Percentiles rank a stretch among this genome's conserved stretches.
Evolutionary conservation across 2,888 invertebrate species (phyloP).

Genomic region (Empis stercorea): DNA sequence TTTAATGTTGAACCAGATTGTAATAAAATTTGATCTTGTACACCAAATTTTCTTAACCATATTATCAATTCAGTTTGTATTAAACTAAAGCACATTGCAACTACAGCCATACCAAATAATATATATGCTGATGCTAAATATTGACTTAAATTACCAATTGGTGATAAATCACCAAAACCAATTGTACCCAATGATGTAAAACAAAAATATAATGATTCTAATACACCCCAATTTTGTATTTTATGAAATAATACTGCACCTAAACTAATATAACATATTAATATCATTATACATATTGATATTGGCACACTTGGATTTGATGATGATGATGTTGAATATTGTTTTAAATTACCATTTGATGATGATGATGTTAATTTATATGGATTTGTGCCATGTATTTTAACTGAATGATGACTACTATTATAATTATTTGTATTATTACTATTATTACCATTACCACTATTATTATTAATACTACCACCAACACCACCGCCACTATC

Average conservation of each 20-base stretch:
- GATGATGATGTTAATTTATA: constrained; percentile 15
- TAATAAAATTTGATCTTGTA: constrained; percentile 33
- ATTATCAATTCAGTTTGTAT: constrained; percentile 61
- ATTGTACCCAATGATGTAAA: constrained; percentile 70
- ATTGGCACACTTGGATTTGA: constrained; percentile 61
- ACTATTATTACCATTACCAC: constrained; percentile 8
- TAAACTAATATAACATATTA: constrained; percentile 74
- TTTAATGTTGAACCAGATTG: constrained; percentile 26
- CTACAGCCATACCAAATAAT: constrained; percentile 69
- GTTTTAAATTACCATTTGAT: constrained; percentile 11
- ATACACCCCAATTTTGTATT: constrained; percentile 81
- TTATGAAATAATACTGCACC: constrained; percentile 82
- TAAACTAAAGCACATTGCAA: constrained; percentile 78
- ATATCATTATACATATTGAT: constrained; percentile 69
- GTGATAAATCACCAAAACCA: constrained; percentile 69
- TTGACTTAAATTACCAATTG: constrained; percentile 54
- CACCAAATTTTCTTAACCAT: constrained; percentile 36
- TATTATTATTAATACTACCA: background rate
- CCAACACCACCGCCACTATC: constrained; percentile 15
- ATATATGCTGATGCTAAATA: constrained; percentile 72
- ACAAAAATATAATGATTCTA: constrained; percentile 76
- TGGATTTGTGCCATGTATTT: background rate
- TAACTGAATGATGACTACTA: constrained; percentile 2
- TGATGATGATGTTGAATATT: constrained; percentile 2
- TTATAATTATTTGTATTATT: background rate